Evolutionary conservation across 1,140 invertebrate genomes (phyloP).

Genomic region (Lepidostoma basale): DNA sequence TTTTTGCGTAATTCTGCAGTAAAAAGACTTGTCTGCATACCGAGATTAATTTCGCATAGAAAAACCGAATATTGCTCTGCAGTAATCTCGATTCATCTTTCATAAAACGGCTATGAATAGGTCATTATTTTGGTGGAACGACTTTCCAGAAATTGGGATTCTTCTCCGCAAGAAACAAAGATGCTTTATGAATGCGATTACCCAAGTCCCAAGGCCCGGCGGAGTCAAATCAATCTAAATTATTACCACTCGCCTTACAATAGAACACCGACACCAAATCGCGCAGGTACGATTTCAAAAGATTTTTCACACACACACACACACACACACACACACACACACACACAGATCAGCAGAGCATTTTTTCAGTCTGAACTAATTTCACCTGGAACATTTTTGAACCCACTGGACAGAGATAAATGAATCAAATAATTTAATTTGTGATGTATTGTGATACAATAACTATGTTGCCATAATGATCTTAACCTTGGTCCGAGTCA

Average conservation of each 20-base stretch:
- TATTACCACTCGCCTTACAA: background rate
- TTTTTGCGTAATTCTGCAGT: no score
- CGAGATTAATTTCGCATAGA: no score
- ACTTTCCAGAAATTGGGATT: background rate
- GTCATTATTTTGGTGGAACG: background rate
- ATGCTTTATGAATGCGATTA: background rate
- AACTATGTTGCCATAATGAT: background rate
- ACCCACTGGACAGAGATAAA: background rate
- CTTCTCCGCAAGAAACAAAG: background rate
- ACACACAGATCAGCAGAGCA: no score
- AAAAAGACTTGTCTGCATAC: no score
- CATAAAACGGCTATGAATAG: no score
- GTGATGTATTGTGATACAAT: conserved; percentile 11
- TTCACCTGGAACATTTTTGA: background rate
- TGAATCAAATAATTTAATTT: conserved; percentile 5
- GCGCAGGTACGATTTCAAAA: background rate
- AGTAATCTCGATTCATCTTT: no score
- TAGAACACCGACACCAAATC: background rate
- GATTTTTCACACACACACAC: background rate
- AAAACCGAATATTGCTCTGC: no score
- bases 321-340: no score
- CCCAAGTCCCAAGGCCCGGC: background rate
- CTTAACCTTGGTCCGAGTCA: background rate
- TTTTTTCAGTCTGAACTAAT: conserved; percentile 2
- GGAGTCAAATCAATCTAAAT: no score